Conservation (phyloP, 2,888 invertebrate species). For the Phorcus lineatus region DNA sequence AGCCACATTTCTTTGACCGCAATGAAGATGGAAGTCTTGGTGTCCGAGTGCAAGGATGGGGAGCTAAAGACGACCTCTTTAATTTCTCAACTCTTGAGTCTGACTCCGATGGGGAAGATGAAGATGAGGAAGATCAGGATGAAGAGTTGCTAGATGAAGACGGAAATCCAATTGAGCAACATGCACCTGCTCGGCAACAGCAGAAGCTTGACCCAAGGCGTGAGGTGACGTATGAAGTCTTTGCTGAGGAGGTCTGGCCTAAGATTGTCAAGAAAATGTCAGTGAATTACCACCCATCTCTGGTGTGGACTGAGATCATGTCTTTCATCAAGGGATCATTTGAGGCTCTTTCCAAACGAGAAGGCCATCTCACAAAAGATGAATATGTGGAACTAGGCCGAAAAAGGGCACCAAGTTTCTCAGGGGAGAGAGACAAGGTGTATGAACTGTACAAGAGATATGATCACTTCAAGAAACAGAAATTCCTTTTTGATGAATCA, state of each 20-base stretch:
- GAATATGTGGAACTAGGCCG: slow-evolving; percentile 56
- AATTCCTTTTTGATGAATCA: slow-evolving; percentile 58
- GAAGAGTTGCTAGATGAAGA: slow-evolving; percentile 41
- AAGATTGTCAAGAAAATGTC: slow-evolving; percentile 40
- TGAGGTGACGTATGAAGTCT: slow-evolving; percentile 66
- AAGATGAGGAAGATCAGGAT: slow-evolving; percentile 40
- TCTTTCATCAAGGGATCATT: slow-evolving; percentile 65
- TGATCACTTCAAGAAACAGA: slow-evolving; percentile 49
- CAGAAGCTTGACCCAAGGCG: slow-evolving; percentile 53
- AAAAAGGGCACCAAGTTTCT: slow-evolving; percentile 63
- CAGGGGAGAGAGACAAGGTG: slow-evolving; percentile 51
- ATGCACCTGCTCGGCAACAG: neutral
- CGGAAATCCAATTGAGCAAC: slow-evolving; percentile 20
- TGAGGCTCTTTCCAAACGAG: slow-evolving; percentile 53
- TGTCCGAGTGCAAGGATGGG: slow-evolving; percentile 41
- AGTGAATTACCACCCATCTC: slow-evolving; percentile 55
- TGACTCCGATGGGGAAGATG: slow-evolving; percentile 44
- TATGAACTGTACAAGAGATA: slow-evolving; percentile 54
- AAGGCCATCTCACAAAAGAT: slow-evolving; percentile 48
- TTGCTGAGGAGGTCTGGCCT: slow-evolving; percentile 66
- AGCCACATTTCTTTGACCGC: slow-evolving; percentile 61
- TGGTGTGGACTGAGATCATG: slow-evolving; percentile 70
- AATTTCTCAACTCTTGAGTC: slow-evolving; percentile 36
- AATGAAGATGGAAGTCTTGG: slow-evolving; percentile 51
- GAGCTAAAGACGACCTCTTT: slow-evolving; percentile 42